Evolutionary conservation across 2,113 vertebrate genomes (phyloP), one percentile per base, ranked within the genome.

Genomic region (Nycticebus coucang): DNA sequence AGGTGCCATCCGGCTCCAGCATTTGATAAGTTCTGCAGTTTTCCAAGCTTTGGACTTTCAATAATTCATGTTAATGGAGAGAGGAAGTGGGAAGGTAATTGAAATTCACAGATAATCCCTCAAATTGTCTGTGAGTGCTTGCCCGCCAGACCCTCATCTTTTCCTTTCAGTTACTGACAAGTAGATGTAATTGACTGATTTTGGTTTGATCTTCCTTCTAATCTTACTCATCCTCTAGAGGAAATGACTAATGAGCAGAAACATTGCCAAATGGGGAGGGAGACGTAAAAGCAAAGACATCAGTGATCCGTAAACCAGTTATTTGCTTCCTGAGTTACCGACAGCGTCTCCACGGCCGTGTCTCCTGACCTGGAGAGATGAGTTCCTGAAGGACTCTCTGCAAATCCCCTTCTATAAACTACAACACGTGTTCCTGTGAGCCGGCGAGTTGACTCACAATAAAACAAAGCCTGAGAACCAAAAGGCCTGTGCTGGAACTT

Each of bases 81-180:
- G 35, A n/a, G 2, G 64, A 71, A 93, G 28, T 81, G 3, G 0
- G 33, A 60, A 14, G 57, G 24, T 72, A 45, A 80, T 90, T 82
- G 87, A 92, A 87, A 89, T 93, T 93, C 91, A 59, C 62, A 83
- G 69, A 57, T 80, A 93, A 95, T 93, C 92, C 88, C 45, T 45
- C 37, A 45, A 79, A 15, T 87, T 79, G 30, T 83, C 62, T 79
- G 64, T 26, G 11, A 94, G 79, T 78, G 71, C 84, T 80, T 68
- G n/a, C 33, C 62, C 22, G 33, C 14, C 24, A 71, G 22, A 37
- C 17, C 59, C 71, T 82, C n/a, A 74, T 62, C 69, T 8, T 93
- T 86, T 62, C 2, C 0, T 83, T 80, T 81, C 64, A 3, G 21
- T 75, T 45, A 17, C 87, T 95, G 90, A 89, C 50, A 92, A 93